Base-by-base conservation (phyloP, 2,888 invertebrate genomes). In the Andrena flavipes region DNA sequence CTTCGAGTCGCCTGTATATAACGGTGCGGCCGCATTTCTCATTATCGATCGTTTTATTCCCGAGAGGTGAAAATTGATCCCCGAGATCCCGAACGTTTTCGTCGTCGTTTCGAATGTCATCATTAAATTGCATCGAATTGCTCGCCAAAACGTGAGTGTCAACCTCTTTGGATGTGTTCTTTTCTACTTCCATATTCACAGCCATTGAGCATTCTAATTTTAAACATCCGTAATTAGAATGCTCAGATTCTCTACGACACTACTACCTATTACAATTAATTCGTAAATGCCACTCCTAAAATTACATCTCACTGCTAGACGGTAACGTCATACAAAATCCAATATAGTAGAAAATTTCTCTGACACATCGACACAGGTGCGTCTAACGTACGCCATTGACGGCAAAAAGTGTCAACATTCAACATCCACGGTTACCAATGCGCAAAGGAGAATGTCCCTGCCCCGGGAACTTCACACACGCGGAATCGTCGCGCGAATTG, bases 171-270 rank as follows among this genome's bases (percentile, higher is more conserved):
- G 89, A 85, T 77, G 84, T 82, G 76, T 88, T 87, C 74, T 90
- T 88, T 74, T 84, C 89, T 82, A 91, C 88, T 85, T 90, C 90
- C 91, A 91, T 91, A 78, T 88, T 90, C 88, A 86, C 84, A 82
- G 83, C 81, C 82, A 82, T 85, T 89, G 83, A 81, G 85, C 88
- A 90, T 90, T 87, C 88, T 89, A 90, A 87, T 84, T 87, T 80
- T 76, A 84, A 77, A 85, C 84, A 88, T 88, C 74, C 83, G 80
- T 80, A 83, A 79, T 64, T 82, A 80, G 79, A 83, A 76, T 63
- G 73, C n/a, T 65, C 70, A 59, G 70, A 23, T 71, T 80, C 72
- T 35, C 79, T 77, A 85, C 67, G 30, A 77, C 79, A 80, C 79
- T 84, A 85, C 76, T 75, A 76, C 73, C 82, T 84, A 80, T 84